Evolutionary conservation across 2,113 vertebrate genomes (phyloP).

Genomic region (Pseudolaguvia tuberculata): DNA sequence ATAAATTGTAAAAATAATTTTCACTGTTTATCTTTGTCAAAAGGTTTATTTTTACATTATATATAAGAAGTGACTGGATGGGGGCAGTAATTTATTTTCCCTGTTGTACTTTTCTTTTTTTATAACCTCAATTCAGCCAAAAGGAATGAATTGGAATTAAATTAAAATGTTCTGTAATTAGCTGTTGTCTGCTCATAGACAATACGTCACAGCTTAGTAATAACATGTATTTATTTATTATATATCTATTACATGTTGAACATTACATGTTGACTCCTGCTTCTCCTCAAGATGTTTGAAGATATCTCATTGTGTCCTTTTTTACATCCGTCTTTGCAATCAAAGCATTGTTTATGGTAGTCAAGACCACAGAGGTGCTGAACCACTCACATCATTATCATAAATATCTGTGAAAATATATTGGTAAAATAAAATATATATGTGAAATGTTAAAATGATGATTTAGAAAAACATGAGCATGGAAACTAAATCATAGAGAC

Average conservation of each 20-base stretch:
- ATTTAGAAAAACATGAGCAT: no score
- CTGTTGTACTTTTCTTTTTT: neutral
- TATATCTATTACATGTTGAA: conserved; percentile 32
- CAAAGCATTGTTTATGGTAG: neutral
- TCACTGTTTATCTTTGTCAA: neutral
- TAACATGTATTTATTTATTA: conserved; percentile 28
- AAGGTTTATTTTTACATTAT: neutral
- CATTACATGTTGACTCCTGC: neutral
- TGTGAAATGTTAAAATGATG: neutral
- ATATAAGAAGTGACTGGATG: neutral
- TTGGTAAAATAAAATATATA: neutral
- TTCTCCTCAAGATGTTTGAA: neutral
- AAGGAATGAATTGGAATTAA: no score
- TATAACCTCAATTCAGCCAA: neutral
- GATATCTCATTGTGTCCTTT: neutral
- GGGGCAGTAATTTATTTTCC: neutral
- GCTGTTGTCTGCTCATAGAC: neutral
- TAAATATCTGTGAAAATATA: conserved; percentile 63
- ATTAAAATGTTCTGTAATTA: neutral
- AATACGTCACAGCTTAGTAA: conserved; percentile 2
- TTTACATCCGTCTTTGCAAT: conserved; percentile 13
- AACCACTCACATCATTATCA: conserved; percentile 61
- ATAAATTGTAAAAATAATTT: neutral
- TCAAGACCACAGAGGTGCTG: conserved; percentile 16
- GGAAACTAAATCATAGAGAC: no score